A percentile compares a stretch with the other conserved stretches of the same genome.
Evolutionary conservation across 2,113 vertebrate genomes (phyloP).

Genomic region (Columbina picui): DNA sequence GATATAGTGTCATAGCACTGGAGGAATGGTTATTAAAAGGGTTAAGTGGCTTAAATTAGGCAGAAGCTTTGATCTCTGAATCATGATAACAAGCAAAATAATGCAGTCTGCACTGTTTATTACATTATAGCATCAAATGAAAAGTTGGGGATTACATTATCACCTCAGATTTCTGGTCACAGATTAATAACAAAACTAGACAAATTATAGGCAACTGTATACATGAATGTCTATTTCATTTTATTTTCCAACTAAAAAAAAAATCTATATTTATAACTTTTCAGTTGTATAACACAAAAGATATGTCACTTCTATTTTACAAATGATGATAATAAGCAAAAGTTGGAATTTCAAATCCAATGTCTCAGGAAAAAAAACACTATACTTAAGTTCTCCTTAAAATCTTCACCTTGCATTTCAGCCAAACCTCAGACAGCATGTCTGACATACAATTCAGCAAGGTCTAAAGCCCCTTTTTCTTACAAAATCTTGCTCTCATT

Average conservation of each 20-base stretch:
- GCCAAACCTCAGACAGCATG: background rate
- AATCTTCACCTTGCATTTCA: background rate
- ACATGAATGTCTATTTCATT: background rate
- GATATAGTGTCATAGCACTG: background rate
- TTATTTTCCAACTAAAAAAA: background rate
- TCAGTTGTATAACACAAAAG: background rate
- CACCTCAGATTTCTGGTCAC: background rate
- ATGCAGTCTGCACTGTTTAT: background rate
- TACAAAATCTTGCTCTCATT: background rate
- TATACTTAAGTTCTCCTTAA: background rate
- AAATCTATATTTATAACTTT: background rate
- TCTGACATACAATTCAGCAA: background rate
- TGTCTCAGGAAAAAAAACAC: background rate
- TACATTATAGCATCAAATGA: background rate
- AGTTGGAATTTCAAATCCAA: background rate
- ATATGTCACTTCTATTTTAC: background rate
- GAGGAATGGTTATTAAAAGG: background rate
- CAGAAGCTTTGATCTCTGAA: background rate
- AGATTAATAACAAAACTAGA: background rate
- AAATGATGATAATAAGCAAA: background rate
- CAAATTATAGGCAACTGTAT: background rate
- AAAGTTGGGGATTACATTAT: background rate
- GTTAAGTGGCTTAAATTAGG: background rate
- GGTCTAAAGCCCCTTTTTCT: background rate
- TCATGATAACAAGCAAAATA: background rate